These are phyloP conservation scores for Trichoplax adhaerens DNA, from an alignment of 37 sponge, comb jelly and placozoan genomes.

Conservation along the genomic window DNA sequence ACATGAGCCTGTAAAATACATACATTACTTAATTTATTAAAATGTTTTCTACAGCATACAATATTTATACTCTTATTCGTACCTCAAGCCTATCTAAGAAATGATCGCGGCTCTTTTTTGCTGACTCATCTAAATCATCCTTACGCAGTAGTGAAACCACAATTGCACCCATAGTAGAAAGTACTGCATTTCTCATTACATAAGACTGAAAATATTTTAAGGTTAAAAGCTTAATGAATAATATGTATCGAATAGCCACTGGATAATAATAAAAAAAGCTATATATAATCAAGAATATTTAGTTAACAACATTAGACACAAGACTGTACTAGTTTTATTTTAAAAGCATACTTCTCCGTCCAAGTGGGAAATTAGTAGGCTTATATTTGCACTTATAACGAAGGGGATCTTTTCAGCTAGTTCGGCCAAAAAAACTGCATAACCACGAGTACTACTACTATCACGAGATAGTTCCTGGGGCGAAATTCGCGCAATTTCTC, in stretches of 20 bases:
- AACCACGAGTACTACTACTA: constrained; percentile 49
- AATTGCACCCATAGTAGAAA: constrained; percentile 51
- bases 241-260: neutral
- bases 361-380: constrained; percentile 60
- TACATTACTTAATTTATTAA: neutral
- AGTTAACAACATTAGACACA: constrained; percentile 1
- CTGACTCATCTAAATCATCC: constrained; percentile 3
- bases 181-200: constrained; percentile 69
- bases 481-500: constrained; percentile 53
- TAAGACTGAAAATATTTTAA: constrained; percentile 29
- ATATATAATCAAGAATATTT: constrained; percentile 1
- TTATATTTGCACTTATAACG: constrained; percentile 33
- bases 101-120: constrained; percentile 32
- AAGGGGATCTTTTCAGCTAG: constrained; percentile 28
- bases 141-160: constrained; percentile 12
- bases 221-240: neutral
- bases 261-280: neutral
- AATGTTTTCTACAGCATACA: neutral
- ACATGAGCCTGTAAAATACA: constrained; percentile 40
- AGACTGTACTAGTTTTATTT: neutral
- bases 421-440: constrained; percentile 53
- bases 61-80: constrained; percentile 1
- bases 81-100: constrained; percentile 44
- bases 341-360: constrained; percentile 48
- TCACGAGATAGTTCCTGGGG: constrained; percentile 61